phyloP scores from a whole-genome alignment of 1,140 invertebrate genomes.

The Sarcophaga peregrina region DNA sequence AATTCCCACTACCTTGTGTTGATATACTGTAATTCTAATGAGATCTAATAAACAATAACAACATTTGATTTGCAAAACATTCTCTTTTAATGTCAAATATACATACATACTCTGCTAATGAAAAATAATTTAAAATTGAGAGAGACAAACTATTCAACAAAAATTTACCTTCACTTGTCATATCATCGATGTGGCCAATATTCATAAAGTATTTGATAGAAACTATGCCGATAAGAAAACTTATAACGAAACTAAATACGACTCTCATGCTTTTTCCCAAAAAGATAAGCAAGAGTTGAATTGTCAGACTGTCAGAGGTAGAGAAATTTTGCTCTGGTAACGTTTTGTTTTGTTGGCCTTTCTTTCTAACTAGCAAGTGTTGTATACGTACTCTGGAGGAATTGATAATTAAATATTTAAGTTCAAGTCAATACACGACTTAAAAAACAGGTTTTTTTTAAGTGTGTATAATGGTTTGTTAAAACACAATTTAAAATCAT shows the following conservation, averaged over 20 bases:
- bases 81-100: not conserved
- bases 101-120: not conserved
- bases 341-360: too few relatives aligned
- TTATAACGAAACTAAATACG: not conserved
- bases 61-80: not conserved
- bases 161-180: not conserved
- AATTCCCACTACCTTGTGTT: not conserved
- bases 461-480: too few relatives aligned
- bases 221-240: conserved; percentile 1
- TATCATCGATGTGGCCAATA: not conserved
- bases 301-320: too few relatives aligned
- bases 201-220: not conserved
- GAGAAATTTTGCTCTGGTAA: too few relatives aligned
- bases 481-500: too few relatives aligned
- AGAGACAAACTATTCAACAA: not conserved
- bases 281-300: too few relatives aligned
- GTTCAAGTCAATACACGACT: too few relatives aligned
- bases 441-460: too few relatives aligned
- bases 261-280: not conserved
- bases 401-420: too few relatives aligned
- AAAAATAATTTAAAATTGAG: not conserved
- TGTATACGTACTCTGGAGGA: too few relatives aligned
- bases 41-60: not conserved
- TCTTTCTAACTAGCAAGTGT: too few relatives aligned
- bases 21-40: conserved; percentile 4